Evolutionary conservation across 2,797 vertebrate genomes (phyloP).

Genomic region (Ciconia nigra): DNA sequence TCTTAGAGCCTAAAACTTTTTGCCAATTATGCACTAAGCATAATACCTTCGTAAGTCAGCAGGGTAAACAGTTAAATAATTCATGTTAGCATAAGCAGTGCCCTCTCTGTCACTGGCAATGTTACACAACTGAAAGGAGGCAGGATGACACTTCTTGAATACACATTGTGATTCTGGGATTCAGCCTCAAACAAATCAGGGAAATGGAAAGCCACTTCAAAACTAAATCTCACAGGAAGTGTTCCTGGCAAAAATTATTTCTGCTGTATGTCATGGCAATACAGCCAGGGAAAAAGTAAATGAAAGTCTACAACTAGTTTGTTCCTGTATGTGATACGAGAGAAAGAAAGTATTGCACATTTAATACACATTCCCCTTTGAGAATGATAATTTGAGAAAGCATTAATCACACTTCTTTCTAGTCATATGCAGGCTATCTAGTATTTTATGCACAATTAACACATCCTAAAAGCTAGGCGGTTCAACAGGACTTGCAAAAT

Average conservation of each 20-base stretch:
- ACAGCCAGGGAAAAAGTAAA: not conserved
- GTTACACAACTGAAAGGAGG: not conserved
- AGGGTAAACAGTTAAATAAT: not conserved
- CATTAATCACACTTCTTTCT: not conserved
- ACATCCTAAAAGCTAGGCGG: not conserved
- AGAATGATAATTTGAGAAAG: not conserved
- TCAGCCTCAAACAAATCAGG: not conserved
- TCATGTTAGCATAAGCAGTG: not conserved
- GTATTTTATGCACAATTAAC: not conserved
- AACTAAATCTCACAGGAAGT: not conserved
- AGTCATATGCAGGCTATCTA: not conserved
- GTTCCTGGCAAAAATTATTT: not conserved
- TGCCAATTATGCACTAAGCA: not conserved
- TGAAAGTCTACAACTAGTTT: not conserved
- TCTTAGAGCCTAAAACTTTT: not conserved
- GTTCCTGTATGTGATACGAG: not conserved
- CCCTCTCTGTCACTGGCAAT: not conserved
- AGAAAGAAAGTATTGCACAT: not conserved
- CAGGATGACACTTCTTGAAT: not conserved
- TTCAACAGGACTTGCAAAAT: not conserved
- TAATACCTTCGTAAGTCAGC: not conserved
- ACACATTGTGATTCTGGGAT: not conserved
- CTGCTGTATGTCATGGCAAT: not conserved
- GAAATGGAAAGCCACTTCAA: conserved; percentile 6
- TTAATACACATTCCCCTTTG: not conserved